These are phyloP conservation scores for Scaptomyza montana DNA, from an alignment of 1,140 invertebrate genomes.

Conservation along the genomic window DNA sequence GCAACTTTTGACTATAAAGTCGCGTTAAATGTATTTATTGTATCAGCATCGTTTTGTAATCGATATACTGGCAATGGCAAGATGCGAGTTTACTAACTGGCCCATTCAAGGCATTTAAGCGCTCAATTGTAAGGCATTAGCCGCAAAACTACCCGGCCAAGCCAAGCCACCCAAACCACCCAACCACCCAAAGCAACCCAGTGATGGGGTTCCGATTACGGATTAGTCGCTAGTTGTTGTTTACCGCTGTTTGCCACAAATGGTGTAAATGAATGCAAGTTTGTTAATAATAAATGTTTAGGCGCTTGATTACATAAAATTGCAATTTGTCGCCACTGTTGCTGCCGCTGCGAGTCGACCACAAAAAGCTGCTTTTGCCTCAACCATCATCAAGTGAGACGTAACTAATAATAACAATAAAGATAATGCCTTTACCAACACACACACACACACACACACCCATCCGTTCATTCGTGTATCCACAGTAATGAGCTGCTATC, in stretches of 20 bases:
- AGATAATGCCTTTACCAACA: constrained; percentile 13
- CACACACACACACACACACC: not conserved
- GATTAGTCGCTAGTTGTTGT: not conserved
- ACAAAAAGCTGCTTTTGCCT: constrained; percentile 35
- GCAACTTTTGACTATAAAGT: no score
- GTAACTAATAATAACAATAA: constrained; percentile 48
- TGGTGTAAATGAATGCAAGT: constrained; percentile 48
- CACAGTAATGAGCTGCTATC: constrained; percentile 48
- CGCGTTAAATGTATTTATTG: not conserved
- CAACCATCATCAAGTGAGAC: constrained; percentile 41
- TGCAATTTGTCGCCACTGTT: constrained; percentile 43
- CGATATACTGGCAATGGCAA: constrained; percentile 21
- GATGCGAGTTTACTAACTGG: constrained; percentile 20
- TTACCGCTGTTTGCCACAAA: constrained; percentile 24
- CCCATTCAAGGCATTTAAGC: constrained; percentile 48
- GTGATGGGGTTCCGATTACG: constrained; percentile 9
- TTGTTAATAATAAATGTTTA: constrained; percentile 61
- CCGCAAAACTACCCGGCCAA: constrained; percentile 1
- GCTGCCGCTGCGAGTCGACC: constrained; percentile 19
- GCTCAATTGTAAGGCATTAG: constrained; percentile 21
- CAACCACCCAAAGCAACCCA: not conserved
- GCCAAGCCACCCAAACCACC: not conserved
- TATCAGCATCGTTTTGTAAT: constrained; percentile 36
- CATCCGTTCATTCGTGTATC: constrained; percentile 1
- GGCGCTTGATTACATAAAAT: constrained; percentile 58